A percentile compares a stretch with the other conserved stretches of the same genome.
phyloP scores from a whole-genome alignment of 2,888 invertebrate genomes.

The Fissipunctia ypsillon region DNA sequence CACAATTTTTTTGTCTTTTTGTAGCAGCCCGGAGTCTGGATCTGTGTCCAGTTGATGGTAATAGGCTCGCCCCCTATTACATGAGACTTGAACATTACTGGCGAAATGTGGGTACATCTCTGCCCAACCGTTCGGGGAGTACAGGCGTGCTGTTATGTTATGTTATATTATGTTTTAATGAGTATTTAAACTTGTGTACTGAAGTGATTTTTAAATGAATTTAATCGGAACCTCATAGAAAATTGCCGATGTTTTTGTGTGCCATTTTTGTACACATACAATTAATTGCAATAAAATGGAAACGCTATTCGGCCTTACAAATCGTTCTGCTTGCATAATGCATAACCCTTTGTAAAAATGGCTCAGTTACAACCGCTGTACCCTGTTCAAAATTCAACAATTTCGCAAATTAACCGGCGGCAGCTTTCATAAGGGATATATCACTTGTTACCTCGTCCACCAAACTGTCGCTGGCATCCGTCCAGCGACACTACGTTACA shows the following conservation, averaged over 20 bases:
- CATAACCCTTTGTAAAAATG: not conserved
- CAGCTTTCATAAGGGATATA: slow-evolving; percentile 46
- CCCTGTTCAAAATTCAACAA: slow-evolving; percentile 35
- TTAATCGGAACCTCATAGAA: not conserved
- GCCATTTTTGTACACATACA: not conserved
- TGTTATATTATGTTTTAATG: not conserved
- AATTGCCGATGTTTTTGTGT: not conserved
- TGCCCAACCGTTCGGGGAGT: no score
- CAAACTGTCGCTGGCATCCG: slow-evolving; percentile 58
- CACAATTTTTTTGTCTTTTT: no score
- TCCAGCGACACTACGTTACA: slow-evolving; percentile 57
- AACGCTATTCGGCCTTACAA: not conserved
- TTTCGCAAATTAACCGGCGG: slow-evolving; percentile 33
- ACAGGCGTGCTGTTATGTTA: no score
- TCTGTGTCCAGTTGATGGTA: no score
- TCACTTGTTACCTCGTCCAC: slow-evolving; percentile 54
- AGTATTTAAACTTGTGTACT: not conserved
- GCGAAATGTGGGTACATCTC: no score
- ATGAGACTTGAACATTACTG: no score
- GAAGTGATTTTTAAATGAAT: not conserved
- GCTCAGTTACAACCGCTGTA: fast-evolving
- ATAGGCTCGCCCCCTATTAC: no score
- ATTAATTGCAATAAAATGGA: not conserved
- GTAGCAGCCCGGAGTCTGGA: no score
- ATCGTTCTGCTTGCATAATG: not conserved